phyloP scores from a whole-genome alignment of 53 echinoderm and acorn worm species.

The Apostichopus leukothele region DNA sequence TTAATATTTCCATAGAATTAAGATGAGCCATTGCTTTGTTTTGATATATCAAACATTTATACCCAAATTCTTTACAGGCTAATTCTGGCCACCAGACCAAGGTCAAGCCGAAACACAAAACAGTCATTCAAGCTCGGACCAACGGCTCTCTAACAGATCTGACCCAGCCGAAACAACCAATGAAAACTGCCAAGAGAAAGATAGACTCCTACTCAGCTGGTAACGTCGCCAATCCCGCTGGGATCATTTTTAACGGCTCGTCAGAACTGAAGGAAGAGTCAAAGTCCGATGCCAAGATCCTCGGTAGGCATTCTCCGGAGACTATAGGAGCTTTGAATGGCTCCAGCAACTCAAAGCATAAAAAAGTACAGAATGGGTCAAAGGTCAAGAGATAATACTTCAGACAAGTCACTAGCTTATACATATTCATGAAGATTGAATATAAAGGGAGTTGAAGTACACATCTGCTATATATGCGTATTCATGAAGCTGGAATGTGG shows the following conservation, averaged over 20 bases:
- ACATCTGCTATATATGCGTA: no score
- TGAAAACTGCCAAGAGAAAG: slow-evolving; percentile 4
- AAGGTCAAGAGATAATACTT: slow-evolving; percentile 19
- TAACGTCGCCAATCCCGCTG: background rate
- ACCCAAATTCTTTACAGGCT: background rate
- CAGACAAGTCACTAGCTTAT: no score
- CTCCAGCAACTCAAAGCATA: background rate
- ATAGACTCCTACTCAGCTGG: background rate
- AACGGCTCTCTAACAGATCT: background rate
- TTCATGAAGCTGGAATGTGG: no score
- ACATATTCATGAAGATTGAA: no score
- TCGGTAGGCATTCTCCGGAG: background rate
- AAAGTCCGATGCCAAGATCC: background rate
- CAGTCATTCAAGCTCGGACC: background rate
- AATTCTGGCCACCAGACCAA: background rate
- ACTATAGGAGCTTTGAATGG: slow-evolving; percentile 20
- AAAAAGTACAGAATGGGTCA: slow-evolving; percentile 34
- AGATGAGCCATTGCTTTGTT: no score
- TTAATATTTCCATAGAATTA: no score
- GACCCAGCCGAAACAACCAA: no score
- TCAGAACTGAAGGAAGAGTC: background rate
- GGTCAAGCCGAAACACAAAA: background rate
- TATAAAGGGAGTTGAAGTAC: no score
- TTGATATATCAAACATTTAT: no score
- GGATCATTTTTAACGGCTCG: background rate